These are phyloP conservation scores for Galleria mellonella DNA, from an alignment of 1,140 invertebrate species.

Conservation along the genomic window DNA sequence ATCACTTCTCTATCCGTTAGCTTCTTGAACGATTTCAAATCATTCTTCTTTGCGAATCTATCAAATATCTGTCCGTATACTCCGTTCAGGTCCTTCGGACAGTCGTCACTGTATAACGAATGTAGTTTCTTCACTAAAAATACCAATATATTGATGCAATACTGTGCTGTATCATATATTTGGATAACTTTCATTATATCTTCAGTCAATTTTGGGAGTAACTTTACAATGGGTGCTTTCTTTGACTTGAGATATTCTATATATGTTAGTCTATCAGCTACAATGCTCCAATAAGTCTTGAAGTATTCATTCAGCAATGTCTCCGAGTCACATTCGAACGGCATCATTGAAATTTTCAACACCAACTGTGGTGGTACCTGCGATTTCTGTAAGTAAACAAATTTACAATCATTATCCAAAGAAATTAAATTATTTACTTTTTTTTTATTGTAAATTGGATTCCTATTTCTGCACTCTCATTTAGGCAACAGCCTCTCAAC, in stretches of 20 bases:
- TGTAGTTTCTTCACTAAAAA: conserved; percentile 48
- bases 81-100: conserved; percentile 22
- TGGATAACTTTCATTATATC: conserved; percentile 37
- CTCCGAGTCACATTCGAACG: conserved; percentile 36
- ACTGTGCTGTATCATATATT: conserved; percentile 39
- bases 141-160: conserved; percentile 33
- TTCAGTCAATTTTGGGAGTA: conserved; percentile 41
- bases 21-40: conserved; percentile 28
- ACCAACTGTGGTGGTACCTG: conserved; percentile 37
- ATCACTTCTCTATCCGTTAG: conserved; percentile 23
- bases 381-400: conserved; percentile 34
- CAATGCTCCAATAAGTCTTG: conserved; percentile 53
- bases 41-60: conserved; percentile 23
- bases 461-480: too few relatives aligned
- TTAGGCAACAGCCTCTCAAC: too few relatives aligned
- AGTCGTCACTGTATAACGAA: conserved; percentile 29
- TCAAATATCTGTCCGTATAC: conserved; percentile 34
- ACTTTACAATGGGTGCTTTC: conserved; percentile 27
- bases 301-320: conserved; percentile 34
- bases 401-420: neutral
- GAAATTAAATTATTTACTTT: too few relatives aligned
- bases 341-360: conserved; percentile 54
- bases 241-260: conserved; percentile 25
- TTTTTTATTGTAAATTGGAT: too few relatives aligned
- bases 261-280: conserved; percentile 42